Percentiles rank a stretch among this genome's conserved stretches.
These are phyloP conservation scores for Rafetus swinhoei DNA, from an alignment of 2,113 vertebrate genomes.

Conservation along the genomic window DNA sequence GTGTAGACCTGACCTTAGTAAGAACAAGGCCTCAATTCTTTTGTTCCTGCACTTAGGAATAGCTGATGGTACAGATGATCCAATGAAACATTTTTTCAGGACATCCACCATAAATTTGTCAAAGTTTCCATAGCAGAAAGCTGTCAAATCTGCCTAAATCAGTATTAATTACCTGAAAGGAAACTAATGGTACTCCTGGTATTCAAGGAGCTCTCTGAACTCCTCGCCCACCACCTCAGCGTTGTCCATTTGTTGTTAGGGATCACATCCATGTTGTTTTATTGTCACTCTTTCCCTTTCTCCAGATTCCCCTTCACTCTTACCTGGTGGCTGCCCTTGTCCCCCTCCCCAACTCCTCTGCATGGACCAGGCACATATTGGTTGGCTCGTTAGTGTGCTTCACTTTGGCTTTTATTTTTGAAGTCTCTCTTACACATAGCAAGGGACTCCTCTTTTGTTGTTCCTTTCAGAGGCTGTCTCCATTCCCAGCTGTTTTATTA, in stretches of 20 bases:
- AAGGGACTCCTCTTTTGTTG: not conserved
- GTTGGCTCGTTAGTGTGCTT: not conserved
- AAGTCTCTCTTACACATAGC: accelerated
- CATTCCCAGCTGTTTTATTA: not conserved
- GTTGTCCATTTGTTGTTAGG: not conserved
- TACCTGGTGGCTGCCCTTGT: not conserved
- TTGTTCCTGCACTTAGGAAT: not conserved
- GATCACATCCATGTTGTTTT: not conserved
- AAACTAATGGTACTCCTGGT: not conserved
- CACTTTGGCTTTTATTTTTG: not conserved
- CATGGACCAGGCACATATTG: not conserved
- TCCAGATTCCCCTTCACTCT: not conserved
- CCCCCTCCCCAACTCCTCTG: not conserved
- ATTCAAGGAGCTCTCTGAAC: not conserved
- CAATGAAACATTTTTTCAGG: not conserved
- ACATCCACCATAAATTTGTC: not conserved
- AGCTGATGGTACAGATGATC: not conserved
- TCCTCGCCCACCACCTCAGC: not conserved
- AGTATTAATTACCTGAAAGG: not conserved
- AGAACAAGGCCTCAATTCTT: not conserved
- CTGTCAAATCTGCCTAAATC: not conserved
- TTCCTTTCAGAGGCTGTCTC: not conserved
- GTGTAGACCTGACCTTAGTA: not conserved
- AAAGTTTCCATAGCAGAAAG: not conserved
- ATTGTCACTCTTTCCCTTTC: not conserved